Conservation (phyloP, 2,888 invertebrate species). For the Drosophila paracracens region DNA sequence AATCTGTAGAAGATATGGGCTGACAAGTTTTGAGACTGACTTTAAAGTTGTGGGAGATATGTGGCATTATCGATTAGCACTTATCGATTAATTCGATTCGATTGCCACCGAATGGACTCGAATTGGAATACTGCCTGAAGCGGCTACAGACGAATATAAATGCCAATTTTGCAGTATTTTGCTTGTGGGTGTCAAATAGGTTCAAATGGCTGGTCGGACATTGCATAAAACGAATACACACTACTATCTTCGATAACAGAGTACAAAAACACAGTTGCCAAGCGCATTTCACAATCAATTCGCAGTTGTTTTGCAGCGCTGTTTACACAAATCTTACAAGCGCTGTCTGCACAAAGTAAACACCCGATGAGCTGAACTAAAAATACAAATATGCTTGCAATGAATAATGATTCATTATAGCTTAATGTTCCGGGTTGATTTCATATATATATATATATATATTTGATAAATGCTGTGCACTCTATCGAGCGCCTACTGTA, state of each 20-base stretch:
- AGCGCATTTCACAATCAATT: conserved; percentile 28
- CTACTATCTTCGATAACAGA: not conserved
- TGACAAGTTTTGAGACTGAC: not conserved
- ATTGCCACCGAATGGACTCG: not conserved
- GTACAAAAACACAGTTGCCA: conserved; percentile 22
- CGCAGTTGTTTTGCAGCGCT: conserved; percentile 15
- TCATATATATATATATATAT: not conserved
- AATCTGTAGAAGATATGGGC: not conserved
- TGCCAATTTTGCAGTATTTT: too few relatives aligned
- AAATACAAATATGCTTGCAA: not conserved
- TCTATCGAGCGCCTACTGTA: conserved; percentile 24
- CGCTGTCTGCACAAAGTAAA: conserved; percentile 6
- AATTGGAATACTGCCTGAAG: not conserved
- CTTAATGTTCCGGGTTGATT: not conserved
- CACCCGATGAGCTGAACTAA: conserved; percentile 7
- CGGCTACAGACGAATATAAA: too few relatives aligned
- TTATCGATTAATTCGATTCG: not conserved
- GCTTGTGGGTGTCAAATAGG: too few relatives aligned
- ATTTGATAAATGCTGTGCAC: not conserved
- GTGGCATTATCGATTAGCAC: not conserved
- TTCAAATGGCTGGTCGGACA: not conserved
- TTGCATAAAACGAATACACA: not conserved
- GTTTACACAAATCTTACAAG: conserved; percentile 6
- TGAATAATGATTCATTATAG: not conserved
- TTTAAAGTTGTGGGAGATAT: not conserved